These are phyloP conservation scores for Ephestia elutella DNA, from an alignment of 1,140 invertebrate genomes.

Conservation along the genomic window DNA sequence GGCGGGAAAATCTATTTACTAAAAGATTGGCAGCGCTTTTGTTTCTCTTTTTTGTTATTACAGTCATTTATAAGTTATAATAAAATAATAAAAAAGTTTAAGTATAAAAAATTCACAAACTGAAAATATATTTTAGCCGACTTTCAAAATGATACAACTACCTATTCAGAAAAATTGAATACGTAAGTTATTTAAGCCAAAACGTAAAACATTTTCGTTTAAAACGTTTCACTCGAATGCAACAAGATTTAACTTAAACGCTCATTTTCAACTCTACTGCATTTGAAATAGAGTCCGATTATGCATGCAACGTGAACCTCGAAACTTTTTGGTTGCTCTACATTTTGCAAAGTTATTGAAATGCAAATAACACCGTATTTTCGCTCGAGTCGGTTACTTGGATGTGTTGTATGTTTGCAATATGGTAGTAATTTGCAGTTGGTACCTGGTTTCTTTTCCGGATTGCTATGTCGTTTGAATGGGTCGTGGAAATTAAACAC, in stretches of 20 bases:
- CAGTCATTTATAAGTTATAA: too few species aligned
- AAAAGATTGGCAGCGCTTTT: too few species aligned
- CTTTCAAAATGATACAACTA: too few species aligned
- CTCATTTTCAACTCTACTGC: not conserved
- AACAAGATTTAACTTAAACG: not conserved
- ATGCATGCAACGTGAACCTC: not conserved
- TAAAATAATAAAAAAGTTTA: too few species aligned
- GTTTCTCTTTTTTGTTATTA: too few species aligned
- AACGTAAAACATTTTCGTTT: too few species aligned
- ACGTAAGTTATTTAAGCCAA: too few species aligned
- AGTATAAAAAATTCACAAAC: too few species aligned
- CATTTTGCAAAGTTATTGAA: not conserved
- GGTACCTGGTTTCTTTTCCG: not conserved
- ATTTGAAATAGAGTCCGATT: not conserved
- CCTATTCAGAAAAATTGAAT: too few species aligned
- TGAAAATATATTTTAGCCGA: too few species aligned
- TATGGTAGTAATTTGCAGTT: not conserved
- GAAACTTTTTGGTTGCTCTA: not conserved
- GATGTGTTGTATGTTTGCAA: not conserved
- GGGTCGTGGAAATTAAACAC: too few species aligned
- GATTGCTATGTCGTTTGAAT: not conserved
- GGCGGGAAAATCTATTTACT: too few species aligned
- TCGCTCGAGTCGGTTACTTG: not conserved
- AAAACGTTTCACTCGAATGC: not conserved
- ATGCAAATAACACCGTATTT: not conserved